Base-by-base conservation (phyloP, 2,113 vertebrate species). In the Pollachius pollachius region DNA sequence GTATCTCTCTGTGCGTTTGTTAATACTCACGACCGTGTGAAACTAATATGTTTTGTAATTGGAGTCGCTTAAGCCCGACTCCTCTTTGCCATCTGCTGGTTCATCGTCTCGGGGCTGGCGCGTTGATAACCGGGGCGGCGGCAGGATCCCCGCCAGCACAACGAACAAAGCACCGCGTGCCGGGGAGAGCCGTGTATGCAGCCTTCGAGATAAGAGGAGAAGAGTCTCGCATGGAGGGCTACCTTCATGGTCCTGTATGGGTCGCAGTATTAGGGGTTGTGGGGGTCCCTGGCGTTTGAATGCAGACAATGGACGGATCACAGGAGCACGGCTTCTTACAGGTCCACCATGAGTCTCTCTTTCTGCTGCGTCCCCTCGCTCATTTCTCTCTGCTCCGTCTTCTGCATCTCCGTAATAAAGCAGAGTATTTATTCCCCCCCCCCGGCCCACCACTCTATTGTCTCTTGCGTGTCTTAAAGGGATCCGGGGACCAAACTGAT, bases 341-440 rank as follows among this genome's bases (percentile, higher is more conserved):
- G 75, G 71, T 77, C 84, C 71, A 75, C 78, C 74, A 73, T 70
- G 64, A 54, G 74, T 84, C 67, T 79, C 69, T 76, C 41, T 80
- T 88, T 87, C 75, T 78, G 76, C 70, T 23, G 11, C 21, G 7
- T 54, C 48, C 21, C 74, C 62, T 66, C 67, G 67, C 52, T 67
- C 70, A 64, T 66, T 68, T 71, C 54, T 65, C 73, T 67, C 70
- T 57, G 67, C 41, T 63, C 54, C 74, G 78, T 79, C 73, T 75
- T 81, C 25, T 34, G 25, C 30, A 2, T 79, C 84, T 48, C 67
- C 80, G 85, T 88, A 90, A 89, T 91, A 90, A 92, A 90, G 84
- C 75, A 71, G 76, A 83, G 88, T 90, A 92, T 92, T 92, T 92
- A 90, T 92, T 90, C 83, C 81, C 60, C 23, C 70, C 75, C 74